A percentile compares a stretch with the other conserved stretches of the same genome.
Evolutionary conservation across 2,888 invertebrate species (phyloP).

Genomic region (Helicoverpa assulta): DNA sequence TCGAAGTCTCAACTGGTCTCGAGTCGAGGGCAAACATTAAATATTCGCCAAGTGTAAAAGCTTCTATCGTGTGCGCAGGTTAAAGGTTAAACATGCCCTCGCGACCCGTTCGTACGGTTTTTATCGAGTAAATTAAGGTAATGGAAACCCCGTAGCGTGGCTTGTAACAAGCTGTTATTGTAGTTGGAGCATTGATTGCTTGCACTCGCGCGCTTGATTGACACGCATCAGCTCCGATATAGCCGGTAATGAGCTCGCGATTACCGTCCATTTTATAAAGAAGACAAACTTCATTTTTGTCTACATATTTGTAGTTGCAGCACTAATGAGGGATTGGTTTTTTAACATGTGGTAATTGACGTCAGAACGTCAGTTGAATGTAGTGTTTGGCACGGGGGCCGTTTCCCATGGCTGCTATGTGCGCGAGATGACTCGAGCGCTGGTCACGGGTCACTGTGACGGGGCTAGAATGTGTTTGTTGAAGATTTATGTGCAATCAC

Average conservation of each 20-base stretch:
- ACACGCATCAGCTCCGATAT: constrained; percentile 81
- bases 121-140: constrained; percentile 83
- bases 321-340: constrained; percentile 72
- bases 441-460: constrained; percentile 67
- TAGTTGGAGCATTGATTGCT: constrained; percentile 76
- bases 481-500: constrained; percentile 64
- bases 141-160: constrained; percentile 78
- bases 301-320: constrained; percentile 66
- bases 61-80: constrained; percentile 64
- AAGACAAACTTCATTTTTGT: constrained; percentile 74
- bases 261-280: constrained; percentile 77
- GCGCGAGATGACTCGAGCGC: constrained; percentile 38
- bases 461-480: constrained; percentile 59
- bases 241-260: constrained; percentile 81
- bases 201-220: constrained; percentile 78
- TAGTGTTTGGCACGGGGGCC: constrained; percentile 57
- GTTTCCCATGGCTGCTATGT: constrained; percentile 53
- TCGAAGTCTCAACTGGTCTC: constrained; percentile 28
- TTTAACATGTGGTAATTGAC: constrained; percentile 70
- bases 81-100: constrained; percentile 81
- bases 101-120: constrained; percentile 75
- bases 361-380: constrained; percentile 65
- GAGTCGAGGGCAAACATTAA: constrained; percentile 44
- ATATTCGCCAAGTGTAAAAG: constrained; percentile 69
- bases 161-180: constrained; percentile 84